phyloP scores from a whole-genome alignment of 1,140 invertebrate genomes.

The Cyclina sinensis region DNA sequence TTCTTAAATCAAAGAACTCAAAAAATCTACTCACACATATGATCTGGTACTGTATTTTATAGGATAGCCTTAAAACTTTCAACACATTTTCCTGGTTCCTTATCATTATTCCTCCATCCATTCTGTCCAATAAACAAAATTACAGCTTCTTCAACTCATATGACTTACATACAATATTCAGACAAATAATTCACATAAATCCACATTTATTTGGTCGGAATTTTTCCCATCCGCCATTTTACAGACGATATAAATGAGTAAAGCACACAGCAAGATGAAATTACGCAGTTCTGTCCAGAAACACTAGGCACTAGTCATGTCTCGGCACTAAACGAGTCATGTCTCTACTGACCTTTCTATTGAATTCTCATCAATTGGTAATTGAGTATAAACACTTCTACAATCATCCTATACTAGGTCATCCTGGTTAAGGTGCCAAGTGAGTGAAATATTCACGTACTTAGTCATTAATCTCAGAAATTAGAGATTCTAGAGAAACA shows the following conservation, averaged over 20 bases:
- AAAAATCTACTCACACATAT: too few relatives aligned
- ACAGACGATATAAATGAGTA: conserved; percentile 41
- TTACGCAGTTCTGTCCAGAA: conserved; percentile 35
- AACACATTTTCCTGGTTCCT: background rate
- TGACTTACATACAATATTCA: conserved; percentile 27
- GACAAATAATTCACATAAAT: conserved; percentile 40
- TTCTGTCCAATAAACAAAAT: conserved; percentile 29
- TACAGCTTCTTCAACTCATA: background rate
- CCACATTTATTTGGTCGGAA: conserved; percentile 17
- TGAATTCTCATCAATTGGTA: conserved; percentile 22
- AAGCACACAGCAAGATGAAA: conserved; percentile 8
- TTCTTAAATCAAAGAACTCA: too few relatives aligned
- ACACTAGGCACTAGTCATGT: background rate
- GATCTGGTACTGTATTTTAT: background rate
- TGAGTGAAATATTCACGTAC: too few relatives aligned
- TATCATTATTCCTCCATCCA: background rate
- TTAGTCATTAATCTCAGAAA: too few relatives aligned
- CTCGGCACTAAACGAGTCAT: too few relatives aligned
- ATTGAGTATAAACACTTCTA: background rate
- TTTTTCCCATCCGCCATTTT: conserved; percentile 6
- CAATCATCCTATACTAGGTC: background rate
- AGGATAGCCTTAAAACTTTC: background rate
- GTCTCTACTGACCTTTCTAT: conserved; percentile 15
- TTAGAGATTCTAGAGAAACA: too few relatives aligned
- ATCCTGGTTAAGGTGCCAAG: background rate